phyloP scores from a whole-genome alignment of 23 tunicate species.

The Trididemnum miniatum region DNA sequence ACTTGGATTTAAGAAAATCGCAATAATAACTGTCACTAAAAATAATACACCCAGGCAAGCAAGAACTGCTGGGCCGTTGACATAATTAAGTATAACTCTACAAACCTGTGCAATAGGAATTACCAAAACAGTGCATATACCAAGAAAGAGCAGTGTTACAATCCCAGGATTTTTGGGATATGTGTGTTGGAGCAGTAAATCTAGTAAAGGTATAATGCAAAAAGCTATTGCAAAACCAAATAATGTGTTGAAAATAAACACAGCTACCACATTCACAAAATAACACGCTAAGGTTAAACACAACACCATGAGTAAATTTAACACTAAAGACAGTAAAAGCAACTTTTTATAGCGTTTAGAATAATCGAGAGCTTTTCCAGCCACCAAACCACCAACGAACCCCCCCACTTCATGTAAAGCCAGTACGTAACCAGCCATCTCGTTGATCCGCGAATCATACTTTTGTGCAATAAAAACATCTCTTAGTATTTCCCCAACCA shows the following conservation, averaged over 20 bases:
- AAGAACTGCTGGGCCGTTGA: neutral
- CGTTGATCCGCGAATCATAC: neutral
- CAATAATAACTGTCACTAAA: too few relatives aligned
- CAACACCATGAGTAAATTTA: neutral
- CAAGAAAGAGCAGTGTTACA: neutral
- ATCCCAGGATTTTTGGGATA: neutral
- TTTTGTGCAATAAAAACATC: neutral
- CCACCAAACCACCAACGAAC: neutral
- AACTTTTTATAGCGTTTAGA: neutral
- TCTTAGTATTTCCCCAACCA: neutral
- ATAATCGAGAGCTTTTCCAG: neutral
- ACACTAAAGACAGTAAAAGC: neutral
- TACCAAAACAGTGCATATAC: neutral
- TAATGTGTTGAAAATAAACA: neutral
- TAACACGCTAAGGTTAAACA: neutral
- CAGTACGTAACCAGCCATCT: neutral
- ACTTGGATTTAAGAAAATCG: neutral
- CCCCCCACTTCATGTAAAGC: neutral
- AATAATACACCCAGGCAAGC: neutral
- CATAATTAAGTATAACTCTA: neutral
- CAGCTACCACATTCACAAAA: neutral
- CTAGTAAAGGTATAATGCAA: neutral
- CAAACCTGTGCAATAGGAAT: neutral
- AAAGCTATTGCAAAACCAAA: neutral
- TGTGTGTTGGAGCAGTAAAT: neutral